Conservation (phyloP, 2,888 invertebrate genomes). For the Ophioninae sp. region DNA sequence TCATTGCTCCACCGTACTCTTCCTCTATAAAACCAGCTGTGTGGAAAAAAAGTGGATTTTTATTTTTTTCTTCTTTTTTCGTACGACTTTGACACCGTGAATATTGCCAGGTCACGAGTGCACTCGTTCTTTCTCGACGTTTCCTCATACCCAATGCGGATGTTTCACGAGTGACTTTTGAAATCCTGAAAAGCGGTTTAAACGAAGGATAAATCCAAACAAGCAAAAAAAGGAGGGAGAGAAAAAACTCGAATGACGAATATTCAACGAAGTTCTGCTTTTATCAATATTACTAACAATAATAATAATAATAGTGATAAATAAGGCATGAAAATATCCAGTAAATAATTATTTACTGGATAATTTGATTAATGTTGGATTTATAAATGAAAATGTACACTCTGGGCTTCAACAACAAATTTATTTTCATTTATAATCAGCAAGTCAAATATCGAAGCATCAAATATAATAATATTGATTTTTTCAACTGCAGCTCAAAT, state of each 20-base stretch:
- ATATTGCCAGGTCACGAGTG: not conserved
- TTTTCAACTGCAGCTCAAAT: too few species aligned
- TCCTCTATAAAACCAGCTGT: not conserved
- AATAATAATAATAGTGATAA: too few species aligned
- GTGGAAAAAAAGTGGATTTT: not conserved
- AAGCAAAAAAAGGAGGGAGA: not conserved
- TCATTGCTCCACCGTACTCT: not conserved
- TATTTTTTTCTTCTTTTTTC: not conserved
- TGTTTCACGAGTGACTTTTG: not conserved
- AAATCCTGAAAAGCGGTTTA: not conserved
- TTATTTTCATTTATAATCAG: too few species aligned
- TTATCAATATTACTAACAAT: too few species aligned
- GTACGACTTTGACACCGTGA: not conserved
- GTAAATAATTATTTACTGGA: too few species aligned
- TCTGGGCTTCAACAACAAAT: too few species aligned
- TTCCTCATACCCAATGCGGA: not conserved
- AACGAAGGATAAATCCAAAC: not conserved
- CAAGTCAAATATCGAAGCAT: too few species aligned
- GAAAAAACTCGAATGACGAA: not conserved
- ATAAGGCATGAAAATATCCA: too few species aligned
- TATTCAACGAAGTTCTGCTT: too few species aligned
- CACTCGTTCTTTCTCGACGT: not conserved
- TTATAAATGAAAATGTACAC: too few species aligned
- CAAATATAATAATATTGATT: too few species aligned
- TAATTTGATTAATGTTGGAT: too few species aligned